Base-by-base conservation (phyloP, 2,888 invertebrate species). In the Xestoiulus laeticollis region DNA sequence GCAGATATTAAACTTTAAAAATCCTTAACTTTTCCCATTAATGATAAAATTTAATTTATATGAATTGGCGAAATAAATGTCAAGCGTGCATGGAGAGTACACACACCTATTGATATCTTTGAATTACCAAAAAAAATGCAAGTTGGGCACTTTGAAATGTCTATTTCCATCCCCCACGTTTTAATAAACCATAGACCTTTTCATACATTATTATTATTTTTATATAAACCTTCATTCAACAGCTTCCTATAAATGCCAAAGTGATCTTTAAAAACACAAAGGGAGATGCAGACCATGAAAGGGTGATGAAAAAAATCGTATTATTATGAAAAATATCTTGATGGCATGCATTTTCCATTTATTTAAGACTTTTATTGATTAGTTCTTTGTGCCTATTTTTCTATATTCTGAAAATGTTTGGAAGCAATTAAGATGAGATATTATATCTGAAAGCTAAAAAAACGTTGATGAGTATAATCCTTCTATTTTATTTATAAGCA, bases 271-370 rank as follows among this genome's bases (percentile, higher is more conserved):
- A 59, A 19, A 59, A 59, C 59, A 59, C 59, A 59, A 59, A 59
- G 59, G 59, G 19, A n/a, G n/a, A n/a, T n/a, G 59, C 59, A 59
- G 59, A 59, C 59, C 19, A n/a, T 59, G 59, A 59, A 48, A 59
- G 59, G n/a, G 59, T 59, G 59, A 2, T 59, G n/a, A 59, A 59
- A 59, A 59, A 59, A 59, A 59, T 22, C 8, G 14, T 3, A 59
- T n/a, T 59, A n/a, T n/a, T 59, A 59, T n/a, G n/a, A 16, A 59
- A 59, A 59, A 59, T 59, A 59, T 59, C 59, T 59, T 59, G n/a
- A 59, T 59, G 59, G 59, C 59, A n/a, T 0, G n/a, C 59, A 59
- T 59, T n/a, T 59, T 59, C 4, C 59, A 59, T n/a, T 48, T 48
- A 16, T 14, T 59, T 59, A 59, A 59, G 59, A 59, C 59, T 59